These are phyloP conservation scores for Carterocephalus palaemon DNA, from an alignment of 2,888 invertebrate genomes.

Conservation along the genomic window DNA sequence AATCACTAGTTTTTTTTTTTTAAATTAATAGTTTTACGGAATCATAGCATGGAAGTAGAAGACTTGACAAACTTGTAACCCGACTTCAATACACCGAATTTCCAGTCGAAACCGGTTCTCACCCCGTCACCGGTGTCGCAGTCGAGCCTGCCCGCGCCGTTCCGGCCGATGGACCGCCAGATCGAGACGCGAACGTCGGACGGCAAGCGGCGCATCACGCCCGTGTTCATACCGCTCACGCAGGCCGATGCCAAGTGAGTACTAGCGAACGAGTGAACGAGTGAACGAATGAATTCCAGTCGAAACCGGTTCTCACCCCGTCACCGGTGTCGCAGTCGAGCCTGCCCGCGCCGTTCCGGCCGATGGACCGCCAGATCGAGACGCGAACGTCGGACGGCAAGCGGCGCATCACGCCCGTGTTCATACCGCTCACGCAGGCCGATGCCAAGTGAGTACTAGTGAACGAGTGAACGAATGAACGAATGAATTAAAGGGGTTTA, in stretches of 20 bases:
- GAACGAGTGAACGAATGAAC: too few relatives aligned
- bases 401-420: constrained; percentile 97
- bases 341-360: constrained; percentile 66
- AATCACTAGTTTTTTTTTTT: too few relatives aligned
- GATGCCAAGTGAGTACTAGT: constrained; percentile 80
- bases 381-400: constrained; percentile 96
- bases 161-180: constrained; percentile 90
- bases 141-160: constrained; percentile 33
- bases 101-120: constrained; percentile 42
- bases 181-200: constrained; percentile 96
- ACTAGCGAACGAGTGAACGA: constrained; percentile 52
- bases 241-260: constrained; percentile 81
- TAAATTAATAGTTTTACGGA: too few relatives aligned
- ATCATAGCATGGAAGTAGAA: too few relatives aligned
- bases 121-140: constrained; percentile 40
- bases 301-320: constrained; percentile 42
- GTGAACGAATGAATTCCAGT: constrained; percentile 30
- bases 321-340: constrained; percentile 34
- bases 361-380: constrained; percentile 94
- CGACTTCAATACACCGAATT: too few relatives aligned
- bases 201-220: constrained; percentile 96
- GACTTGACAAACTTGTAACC: too few relatives aligned
- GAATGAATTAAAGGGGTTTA: too few relatives aligned
- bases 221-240: constrained; percentile 91
- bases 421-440: constrained; percentile 85